phyloP scores from a whole-genome alignment of 2,113 vertebrate genomes.

The Chlorodrepanis virens region DNA sequence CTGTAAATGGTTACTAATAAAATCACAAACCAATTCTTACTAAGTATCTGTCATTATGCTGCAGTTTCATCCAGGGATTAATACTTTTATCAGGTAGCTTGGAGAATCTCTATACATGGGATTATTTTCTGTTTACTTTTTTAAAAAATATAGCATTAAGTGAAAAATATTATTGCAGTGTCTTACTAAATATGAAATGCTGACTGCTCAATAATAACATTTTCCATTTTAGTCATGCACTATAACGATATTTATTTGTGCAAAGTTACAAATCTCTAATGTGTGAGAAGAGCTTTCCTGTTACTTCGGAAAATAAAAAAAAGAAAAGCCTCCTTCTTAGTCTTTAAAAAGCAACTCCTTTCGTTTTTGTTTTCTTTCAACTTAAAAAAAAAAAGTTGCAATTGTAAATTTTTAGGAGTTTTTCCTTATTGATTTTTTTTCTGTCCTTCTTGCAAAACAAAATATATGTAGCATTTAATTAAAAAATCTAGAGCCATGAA shows the following conservation, averaged over 20 bases:
- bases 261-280: constrained; percentile 50
- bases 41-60: not conserved
- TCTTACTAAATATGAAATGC: constrained; percentile 5
- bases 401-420: constrained; percentile 37
- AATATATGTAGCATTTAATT: constrained; percentile 47
- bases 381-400: not conserved
- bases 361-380: constrained; percentile 42
- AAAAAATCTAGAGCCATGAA: constrained; percentile 28
- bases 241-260: constrained; percentile 22
- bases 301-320: not conserved
- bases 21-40: not conserved
- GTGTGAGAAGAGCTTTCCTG: constrained; percentile 25
- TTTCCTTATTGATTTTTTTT: constrained; percentile 33
- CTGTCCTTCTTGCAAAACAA: not conserved
- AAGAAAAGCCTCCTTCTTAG: not conserved
- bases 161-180: not conserved
- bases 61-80: not conserved
- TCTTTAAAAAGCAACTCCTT: constrained; percentile 23
- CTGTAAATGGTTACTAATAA: not conserved
- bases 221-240: constrained; percentile 13
- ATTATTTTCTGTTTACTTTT: not conserved
- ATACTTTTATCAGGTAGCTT: not conserved
- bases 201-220: not conserved
- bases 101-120: not conserved
- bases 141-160: not conserved